phyloP scores from a whole-genome alignment of 2,797 vertebrate species.

The Cyclura pinguis region DNA sequence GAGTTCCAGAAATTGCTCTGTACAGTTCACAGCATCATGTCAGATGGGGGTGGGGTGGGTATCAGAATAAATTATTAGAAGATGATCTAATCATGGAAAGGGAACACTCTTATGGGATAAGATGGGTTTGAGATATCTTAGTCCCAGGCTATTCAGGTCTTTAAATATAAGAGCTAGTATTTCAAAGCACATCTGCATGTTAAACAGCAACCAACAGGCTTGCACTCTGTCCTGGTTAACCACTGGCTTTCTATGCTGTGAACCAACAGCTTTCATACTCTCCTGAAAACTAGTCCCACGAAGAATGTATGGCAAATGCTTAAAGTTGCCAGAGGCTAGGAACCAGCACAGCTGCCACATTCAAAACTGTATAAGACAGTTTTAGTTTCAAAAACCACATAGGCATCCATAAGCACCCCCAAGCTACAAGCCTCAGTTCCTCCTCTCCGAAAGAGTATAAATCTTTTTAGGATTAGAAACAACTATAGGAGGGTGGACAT shows the following conservation, averaged over 20 bases:
- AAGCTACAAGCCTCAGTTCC: not conserved
- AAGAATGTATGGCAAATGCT: not conserved
- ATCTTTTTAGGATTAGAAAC: not conserved
- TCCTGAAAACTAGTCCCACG: not conserved
- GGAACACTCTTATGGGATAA: not conserved
- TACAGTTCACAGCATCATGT: not conserved
- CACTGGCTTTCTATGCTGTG: not conserved
- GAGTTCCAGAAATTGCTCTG: not conserved
- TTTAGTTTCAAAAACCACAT: no score
- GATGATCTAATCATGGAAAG: not conserved
- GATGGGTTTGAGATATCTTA: not conserved
- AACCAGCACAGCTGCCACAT: no score
- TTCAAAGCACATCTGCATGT: no score
- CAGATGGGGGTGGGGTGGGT: not conserved
- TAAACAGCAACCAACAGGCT: no score
- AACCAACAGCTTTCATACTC: not conserved
- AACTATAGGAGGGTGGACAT: not conserved
- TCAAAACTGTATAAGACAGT: not conserved
- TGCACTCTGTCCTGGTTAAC: no score
- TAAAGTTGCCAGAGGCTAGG: no score
- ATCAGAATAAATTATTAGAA: not conserved
- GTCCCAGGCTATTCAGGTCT: not conserved
- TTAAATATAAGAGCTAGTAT: not conserved
- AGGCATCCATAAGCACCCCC: not conserved
- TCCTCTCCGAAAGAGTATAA: not conserved